These are phyloP conservation scores for Sebastes minor DNA, from an alignment of 2,797 vertebrate species.

Conservation along the genomic window DNA sequence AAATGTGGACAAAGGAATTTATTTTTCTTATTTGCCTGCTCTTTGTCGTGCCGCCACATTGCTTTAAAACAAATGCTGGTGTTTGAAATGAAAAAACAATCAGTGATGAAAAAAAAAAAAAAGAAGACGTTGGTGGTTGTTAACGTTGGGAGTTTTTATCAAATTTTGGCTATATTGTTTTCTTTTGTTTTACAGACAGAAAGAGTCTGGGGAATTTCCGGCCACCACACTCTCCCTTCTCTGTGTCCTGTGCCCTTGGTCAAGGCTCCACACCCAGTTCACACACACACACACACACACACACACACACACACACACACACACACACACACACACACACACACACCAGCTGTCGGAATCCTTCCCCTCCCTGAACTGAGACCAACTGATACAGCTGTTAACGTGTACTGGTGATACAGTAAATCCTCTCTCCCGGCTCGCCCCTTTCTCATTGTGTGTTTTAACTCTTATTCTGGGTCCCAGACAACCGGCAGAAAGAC, in stretches of 20 bases:
- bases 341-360: conserved; percentile 82
- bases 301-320: conserved; percentile 24
- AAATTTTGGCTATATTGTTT: conserved; percentile 16
- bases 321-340: conserved; percentile 42
- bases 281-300: conserved; percentile 10
- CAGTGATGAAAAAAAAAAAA: background rate
- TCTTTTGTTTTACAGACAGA: conserved; percentile 53
- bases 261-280: conserved; percentile 71
- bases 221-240: conserved; percentile 29
- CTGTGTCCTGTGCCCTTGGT: conserved; percentile 71
- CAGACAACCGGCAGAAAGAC: conserved; percentile 28
- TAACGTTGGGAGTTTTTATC: background rate
- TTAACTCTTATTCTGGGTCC: conserved; percentile 35
- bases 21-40: background rate
- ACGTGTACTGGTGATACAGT: conserved; percentile 59
- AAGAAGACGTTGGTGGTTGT: background rate
- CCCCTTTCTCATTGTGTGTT: conserved; percentile 62
- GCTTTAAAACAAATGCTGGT: background rate
- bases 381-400: conserved; percentile 88
- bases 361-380: conserved; percentile 84
- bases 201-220: conserved; percentile 59
- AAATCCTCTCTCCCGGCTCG: conserved; percentile 53
- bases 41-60: background rate
- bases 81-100: background rate
- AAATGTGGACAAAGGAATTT: background rate